These are phyloP conservation scores for Motacilla tschutschensis DNA, from an alignment of 2,113 vertebrate species.

Conservation along the genomic window DNA sequence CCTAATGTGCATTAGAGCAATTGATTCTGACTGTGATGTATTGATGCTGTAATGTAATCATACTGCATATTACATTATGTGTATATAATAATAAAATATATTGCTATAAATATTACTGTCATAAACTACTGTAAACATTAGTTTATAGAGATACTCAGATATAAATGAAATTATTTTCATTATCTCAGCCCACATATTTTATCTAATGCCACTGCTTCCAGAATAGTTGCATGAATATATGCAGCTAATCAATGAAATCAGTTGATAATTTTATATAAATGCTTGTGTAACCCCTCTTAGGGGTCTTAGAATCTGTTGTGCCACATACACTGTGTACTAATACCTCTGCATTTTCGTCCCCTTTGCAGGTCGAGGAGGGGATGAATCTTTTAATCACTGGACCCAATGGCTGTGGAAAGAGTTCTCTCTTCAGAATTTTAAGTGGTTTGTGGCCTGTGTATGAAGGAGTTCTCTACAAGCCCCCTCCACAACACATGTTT, in stretches of 20 bases:
- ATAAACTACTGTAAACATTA: background rate
- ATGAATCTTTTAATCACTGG: slow-evolving; percentile 98
- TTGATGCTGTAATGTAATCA: background rate
- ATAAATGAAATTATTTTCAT: background rate
- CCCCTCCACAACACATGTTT: slow-evolving; percentile 94
- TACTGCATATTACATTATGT: background rate
- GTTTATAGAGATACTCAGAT: background rate
- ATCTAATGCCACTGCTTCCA: background rate
- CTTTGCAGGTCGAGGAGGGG: slow-evolving; percentile 87
- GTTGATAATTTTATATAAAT: background rate
- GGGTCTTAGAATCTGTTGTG: background rate
- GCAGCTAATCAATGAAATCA: background rate
- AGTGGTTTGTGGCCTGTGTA: slow-evolving; percentile 97
- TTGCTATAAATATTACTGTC: background rate
- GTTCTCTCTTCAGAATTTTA: slow-evolving; percentile 95
- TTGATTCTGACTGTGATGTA: background rate
- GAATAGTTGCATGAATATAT: background rate
- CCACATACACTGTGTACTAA: background rate
- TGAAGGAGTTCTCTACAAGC: slow-evolving; percentile 89
- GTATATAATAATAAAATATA: background rate
- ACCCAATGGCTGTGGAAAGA: slow-evolving; percentile 97
- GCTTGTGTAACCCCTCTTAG: background rate
- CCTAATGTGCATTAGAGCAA: background rate
- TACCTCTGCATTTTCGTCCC: slow-evolving; percentile 8
- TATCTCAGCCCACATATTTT: background rate